phyloP scores from a whole-genome alignment of 2,113 vertebrate genomes.

The Microtus richardsoni region DNA sequence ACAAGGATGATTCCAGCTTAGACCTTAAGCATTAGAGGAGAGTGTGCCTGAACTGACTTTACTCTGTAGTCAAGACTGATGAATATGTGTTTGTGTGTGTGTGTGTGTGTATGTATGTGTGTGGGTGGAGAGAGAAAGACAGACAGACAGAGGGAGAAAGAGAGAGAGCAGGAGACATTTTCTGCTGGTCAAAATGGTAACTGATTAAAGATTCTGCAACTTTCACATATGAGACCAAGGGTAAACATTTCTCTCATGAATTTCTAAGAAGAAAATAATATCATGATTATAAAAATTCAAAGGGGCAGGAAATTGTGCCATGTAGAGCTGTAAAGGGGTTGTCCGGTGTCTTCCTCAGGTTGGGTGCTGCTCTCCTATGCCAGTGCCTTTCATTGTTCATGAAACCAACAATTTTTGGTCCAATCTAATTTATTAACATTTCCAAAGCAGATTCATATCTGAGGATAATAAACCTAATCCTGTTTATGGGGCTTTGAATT shows the following conservation, averaged over 20 bases:
- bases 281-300: slow-evolving; percentile 7
- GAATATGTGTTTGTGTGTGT: too few relatives aligned
- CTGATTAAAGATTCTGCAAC: not conserved
- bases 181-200: not conserved
- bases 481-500: not conserved
- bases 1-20: too few relatives aligned
- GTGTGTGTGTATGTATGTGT: too few relatives aligned
- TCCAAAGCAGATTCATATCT: not conserved
- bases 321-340: not conserved
- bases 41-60: too few relatives aligned
- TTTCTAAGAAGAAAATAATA: slow-evolving; percentile 29
- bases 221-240: not conserved
- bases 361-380: not conserved
- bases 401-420: not conserved
- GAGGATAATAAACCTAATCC: not conserved
- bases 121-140: too few relatives aligned
- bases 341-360: not conserved
- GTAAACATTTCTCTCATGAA: not conserved
- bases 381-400: not conserved
- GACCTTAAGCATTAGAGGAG: too few relatives aligned
- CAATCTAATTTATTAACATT: not conserved
- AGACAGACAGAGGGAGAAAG: too few relatives aligned
- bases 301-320: not conserved
- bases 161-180: not conserved
- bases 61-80: too few relatives aligned